Evolutionary conservation across 2,888 invertebrate genomes (phyloP), one percentile per base, ranked within the genome.

Genomic region (Endomychus coccineus): DNA sequence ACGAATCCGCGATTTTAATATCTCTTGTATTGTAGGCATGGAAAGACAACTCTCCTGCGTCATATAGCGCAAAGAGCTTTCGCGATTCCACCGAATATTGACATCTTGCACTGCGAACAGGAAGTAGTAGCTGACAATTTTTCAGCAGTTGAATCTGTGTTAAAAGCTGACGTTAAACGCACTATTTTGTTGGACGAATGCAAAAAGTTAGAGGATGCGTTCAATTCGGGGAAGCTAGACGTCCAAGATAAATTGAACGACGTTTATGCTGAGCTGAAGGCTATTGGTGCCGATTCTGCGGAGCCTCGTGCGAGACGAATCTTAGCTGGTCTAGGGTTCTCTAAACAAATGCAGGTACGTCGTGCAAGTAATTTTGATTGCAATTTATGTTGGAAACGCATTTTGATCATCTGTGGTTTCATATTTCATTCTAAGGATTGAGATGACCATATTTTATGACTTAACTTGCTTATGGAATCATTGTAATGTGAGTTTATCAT

Each of bases 211-310:
- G 91, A 91, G 62, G 76, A 77, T 4, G 70, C 78, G 55, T 76
- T 77, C 14, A 83, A 82, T 54, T 74, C 74, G 43, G 90, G 89
- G 1, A 78, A 84, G 58, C 67, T 83, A 40, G 73, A 73, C 30
- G 77, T 80, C 16, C 86, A 87, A 58, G 81, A 83, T 29, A 73
- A 82, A 53, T 67, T 96, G 7, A 89, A 91, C 60, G 91, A 92
- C 60, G 86, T 96, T 3, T 96, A 95, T 59, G 84, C 89, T 9
- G 97, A 98, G 62, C 66, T 98, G 41, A 86, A 90, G 62, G 94
- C 92, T 1, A 96, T 97, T 44, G 94, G 92, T 7, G 96, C 97
- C 0, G 97, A 98, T 66, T 90, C 96, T 0, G 98, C 98, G 0
- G 98, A 99, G 64, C 90, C 97, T 0, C 77, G 91, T 48, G 98